Percentiles rank a stretch among this genome's conserved stretches.
phyloP scores from a whole-genome alignment of 2,113 vertebrate species.

The Proterorhinus semilunaris region DNA sequence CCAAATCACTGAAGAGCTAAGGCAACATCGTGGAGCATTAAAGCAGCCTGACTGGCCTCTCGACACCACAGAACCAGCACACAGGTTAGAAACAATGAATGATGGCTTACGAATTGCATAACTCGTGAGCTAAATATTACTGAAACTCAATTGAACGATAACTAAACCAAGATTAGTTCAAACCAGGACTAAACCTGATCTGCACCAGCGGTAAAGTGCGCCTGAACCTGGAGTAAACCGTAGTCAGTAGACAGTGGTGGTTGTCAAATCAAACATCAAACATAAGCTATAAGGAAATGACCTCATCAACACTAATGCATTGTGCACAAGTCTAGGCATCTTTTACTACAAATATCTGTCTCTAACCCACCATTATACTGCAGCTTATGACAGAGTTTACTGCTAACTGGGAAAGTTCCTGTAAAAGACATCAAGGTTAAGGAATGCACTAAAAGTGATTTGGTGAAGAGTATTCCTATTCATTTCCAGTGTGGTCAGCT shows the following conservation, averaged over 20 bases:
- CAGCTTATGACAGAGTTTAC: constrained; percentile 10
- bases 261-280: no score
- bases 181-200: no score
- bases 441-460: constrained; percentile 42
- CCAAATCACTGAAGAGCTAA: constrained; percentile 48
- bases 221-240: no score
- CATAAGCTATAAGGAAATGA: not conserved
- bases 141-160: no score
- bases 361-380: not conserved
- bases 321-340: not conserved
- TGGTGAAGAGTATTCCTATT: constrained; percentile 43
- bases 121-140: no score
- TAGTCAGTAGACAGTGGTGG: no score
- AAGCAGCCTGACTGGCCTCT: constrained; percentile 30
- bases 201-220: no score
- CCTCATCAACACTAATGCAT: not conserved
- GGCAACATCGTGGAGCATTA: constrained; percentile 56
- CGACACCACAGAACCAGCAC: constrained; percentile 22
- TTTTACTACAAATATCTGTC: not conserved
- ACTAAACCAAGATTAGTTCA: no score
- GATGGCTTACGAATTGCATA: not conserved
- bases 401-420: constrained; percentile 41
- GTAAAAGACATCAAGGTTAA: constrained; percentile 35
- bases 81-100: constrained; percentile 3
- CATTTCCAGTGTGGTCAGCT: constrained; percentile 62